These are phyloP conservation scores for Zaprionus vittiger DNA, from an alignment of 1,140 invertebrate genomes.

Conservation along the genomic window DNA sequence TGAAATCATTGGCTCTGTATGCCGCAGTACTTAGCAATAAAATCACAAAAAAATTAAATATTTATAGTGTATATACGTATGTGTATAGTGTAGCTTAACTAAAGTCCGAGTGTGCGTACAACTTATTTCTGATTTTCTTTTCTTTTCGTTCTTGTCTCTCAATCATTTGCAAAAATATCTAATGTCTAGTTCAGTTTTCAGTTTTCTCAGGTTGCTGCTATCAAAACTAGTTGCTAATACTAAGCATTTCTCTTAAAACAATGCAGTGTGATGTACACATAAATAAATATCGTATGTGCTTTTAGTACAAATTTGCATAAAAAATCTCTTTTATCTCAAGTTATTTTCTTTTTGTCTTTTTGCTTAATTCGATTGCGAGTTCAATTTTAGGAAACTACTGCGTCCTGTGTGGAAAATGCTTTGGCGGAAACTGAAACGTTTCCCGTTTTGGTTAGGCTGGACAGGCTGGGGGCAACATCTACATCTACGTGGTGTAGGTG, in stretches of 20 bases:
- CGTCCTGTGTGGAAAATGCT: constrained; percentile 38
- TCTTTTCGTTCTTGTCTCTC: constrained; percentile 15
- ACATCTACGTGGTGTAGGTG: constrained; percentile 95
- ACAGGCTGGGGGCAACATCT: constrained; percentile 54
- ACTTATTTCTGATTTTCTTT: constrained; percentile 9
- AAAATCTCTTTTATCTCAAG: constrained; percentile 9
- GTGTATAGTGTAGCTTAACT: constrained; percentile 39
- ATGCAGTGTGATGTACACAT: not conserved
- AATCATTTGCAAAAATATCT: constrained; percentile 59
- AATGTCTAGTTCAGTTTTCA: constrained; percentile 32
- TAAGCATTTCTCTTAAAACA: constrained; percentile 31
- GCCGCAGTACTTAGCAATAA: constrained; percentile 66
- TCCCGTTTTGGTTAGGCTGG: constrained; percentile 7
- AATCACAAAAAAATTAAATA: constrained; percentile 81
- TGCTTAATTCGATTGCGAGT: constrained; percentile 68
- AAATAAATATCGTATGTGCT: not conserved
- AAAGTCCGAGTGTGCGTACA: constrained; percentile 40
- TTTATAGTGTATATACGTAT: constrained; percentile 32
- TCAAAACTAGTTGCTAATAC: constrained; percentile 49
- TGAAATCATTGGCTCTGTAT: constrained; percentile 38
- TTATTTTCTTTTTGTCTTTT: constrained; percentile 9
- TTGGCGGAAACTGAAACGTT: constrained; percentile 43
- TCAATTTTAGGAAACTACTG: constrained; percentile 40
- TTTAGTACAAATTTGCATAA: constrained; percentile 9
- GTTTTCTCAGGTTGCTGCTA: constrained; percentile 34